Base-by-base conservation (phyloP, 1,140 invertebrate species). In the Cydia fagiglandana region DNA sequence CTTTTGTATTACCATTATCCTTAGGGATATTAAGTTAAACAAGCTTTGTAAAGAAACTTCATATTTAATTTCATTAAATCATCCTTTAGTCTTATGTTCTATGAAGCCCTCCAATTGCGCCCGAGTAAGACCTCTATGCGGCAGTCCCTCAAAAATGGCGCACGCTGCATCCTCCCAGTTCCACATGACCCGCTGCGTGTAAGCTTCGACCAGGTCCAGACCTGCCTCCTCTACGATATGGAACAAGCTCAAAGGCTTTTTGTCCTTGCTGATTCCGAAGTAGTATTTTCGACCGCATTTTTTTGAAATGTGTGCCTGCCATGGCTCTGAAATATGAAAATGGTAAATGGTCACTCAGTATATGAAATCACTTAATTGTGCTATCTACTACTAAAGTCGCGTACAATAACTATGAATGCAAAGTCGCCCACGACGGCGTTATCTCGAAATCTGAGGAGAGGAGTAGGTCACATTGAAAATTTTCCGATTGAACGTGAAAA, bases 251-350 rank as follows among this genome's bases (percentile, higher is more conserved):
- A 47, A 77, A 24, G 73, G 78, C 77, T 85, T 83, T n/a, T 81
- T 79, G 73, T 88, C 78, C 75, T 81, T 83, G 15, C 82, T 83
- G 15, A 82, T 78, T 1, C 81, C 74, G 70, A 83, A 88, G 47
- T 88, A 92, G 80, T 93, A 93, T 75, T 91, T 88, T 7, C 10
- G 47, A 4, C 86, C 87, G 45, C 73, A 80, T 13, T 77, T 88
- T 78, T 88, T 92, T 1, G 91, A 93, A 64, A 91, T 88, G 53
- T 83, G 83, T 4, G 87, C 83, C 34, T 83, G 84, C 92, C 92
- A 93, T 20, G 92, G 91, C 38, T 91, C 92, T 93, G 79, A 66
- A 90, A 90, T 50, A 78, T 75, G 77, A 75, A 76, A 64, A 41
- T 1, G 4, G 17, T 75, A 47, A 30, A 30, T 30, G 28, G 12